phyloP scores from a whole-genome alignment of 2,888 invertebrate species.

The Lamellibrachia satsuma region DNA sequence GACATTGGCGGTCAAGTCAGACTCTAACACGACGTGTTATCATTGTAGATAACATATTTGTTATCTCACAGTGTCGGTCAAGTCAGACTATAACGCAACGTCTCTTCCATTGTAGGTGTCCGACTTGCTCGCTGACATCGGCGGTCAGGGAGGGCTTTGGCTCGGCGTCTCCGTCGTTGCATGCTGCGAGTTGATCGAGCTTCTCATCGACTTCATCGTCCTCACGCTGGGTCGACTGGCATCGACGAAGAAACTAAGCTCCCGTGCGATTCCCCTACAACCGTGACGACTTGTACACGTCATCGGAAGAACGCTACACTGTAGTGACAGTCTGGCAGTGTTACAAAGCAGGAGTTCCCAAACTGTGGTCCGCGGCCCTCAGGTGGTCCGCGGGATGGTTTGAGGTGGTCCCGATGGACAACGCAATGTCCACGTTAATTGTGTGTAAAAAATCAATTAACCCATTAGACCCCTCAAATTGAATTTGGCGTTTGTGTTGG shows the following conservation, averaged over 20 bases:
- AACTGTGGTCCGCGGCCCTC: too few relatives aligned
- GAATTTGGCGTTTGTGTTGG: too few relatives aligned
- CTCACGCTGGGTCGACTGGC: neutral
- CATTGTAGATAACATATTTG: neutral
- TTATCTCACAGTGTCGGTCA: neutral
- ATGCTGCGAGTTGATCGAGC: neutral
- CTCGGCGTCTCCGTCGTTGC: neutral
- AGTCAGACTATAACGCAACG: neutral
- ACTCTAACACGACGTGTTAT: neutral
- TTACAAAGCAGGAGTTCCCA: too few relatives aligned
- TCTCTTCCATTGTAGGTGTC: neutral
- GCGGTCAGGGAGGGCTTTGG: neutral
- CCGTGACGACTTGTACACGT: too few relatives aligned
- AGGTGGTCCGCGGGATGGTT: too few relatives aligned
- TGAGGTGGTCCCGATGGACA: too few relatives aligned
- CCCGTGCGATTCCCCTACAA: neutral
- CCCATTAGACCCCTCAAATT: too few relatives aligned
- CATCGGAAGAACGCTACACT: too few relatives aligned
- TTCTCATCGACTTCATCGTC: neutral
- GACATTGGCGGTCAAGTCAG: neutral
- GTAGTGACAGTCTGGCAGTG: too few relatives aligned
- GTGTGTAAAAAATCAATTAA: too few relatives aligned
- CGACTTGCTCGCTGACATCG: neutral
- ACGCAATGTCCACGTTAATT: too few relatives aligned
- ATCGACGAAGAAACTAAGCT: neutral